Evolutionary conservation across 2,797 vertebrate species (phyloP).

Genomic region (Hemitrygon akajei): DNA sequence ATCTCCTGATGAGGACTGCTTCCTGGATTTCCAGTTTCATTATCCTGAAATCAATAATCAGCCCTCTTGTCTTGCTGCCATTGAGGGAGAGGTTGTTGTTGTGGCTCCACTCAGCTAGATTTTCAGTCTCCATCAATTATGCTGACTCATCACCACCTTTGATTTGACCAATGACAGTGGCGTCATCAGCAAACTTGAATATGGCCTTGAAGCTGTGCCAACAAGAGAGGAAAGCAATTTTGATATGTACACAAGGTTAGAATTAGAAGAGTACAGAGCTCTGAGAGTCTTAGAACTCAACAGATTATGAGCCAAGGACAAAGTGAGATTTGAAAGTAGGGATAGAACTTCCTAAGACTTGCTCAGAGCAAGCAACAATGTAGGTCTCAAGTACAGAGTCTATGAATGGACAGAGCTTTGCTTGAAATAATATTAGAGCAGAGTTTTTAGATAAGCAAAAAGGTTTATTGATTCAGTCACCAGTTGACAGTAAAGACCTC

Average conservation of each 20-base stretch:
- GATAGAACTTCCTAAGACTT: not conserved
- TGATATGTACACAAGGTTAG: not conserved
- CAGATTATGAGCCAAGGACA: not conserved
- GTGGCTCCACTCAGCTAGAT: too few species aligned
- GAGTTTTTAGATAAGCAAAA: not conserved
- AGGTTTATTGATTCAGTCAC: not conserved
- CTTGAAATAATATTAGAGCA: not conserved
- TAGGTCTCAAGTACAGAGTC: not conserved
- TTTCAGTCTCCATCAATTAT: too few species aligned
- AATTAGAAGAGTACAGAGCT: not conserved
- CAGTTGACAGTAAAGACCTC: not conserved
- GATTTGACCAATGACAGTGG: too few species aligned
- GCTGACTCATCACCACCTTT: too few species aligned
- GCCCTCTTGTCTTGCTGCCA: too few species aligned
- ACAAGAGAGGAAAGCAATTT: not conserved
- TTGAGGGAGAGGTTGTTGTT: too few species aligned
- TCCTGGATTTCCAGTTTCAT: too few species aligned
- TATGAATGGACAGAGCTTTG: not conserved
- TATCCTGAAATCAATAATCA: too few species aligned
- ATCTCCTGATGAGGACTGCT: too few species aligned
- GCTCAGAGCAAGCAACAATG: not conserved
- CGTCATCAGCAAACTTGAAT: too few species aligned
- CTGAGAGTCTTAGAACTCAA: not conserved
- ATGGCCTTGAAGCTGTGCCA: too few species aligned
- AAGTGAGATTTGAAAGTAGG: not conserved